Conservation (phyloP, 2,113 vertebrate genomes). For the Heterotis niloticus region DNA sequence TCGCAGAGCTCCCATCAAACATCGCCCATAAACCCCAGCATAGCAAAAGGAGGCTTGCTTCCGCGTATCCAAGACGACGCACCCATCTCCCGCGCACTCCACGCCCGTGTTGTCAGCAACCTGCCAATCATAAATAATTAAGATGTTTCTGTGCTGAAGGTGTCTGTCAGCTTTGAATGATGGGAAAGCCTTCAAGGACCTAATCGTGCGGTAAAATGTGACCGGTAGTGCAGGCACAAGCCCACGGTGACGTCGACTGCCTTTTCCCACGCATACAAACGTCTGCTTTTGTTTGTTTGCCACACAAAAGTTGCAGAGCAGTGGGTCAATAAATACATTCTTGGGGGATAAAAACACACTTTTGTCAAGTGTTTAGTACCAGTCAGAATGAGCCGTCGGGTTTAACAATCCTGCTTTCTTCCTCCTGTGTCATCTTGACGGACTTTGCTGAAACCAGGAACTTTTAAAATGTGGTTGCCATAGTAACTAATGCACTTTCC, state of each 20-base stretch:
- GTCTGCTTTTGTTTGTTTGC: too few relatives aligned
- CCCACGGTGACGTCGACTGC: too few relatives aligned
- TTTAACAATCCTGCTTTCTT: too few relatives aligned
- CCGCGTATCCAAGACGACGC: background rate
- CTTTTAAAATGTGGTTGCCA: background rate
- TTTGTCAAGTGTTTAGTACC: background rate
- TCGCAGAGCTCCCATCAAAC: background rate
- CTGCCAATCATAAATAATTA: background rate
- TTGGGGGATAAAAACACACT: background rate
- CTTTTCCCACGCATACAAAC: background rate
- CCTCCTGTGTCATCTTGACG: too few relatives aligned
- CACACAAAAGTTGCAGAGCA: too few relatives aligned
- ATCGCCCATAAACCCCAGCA: background rate
- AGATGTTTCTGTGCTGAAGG: background rate
- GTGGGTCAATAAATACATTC: background rate
- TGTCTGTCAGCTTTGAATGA: constrained; percentile 6
- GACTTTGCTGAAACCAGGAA: too few relatives aligned
- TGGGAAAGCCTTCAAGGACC: background rate
- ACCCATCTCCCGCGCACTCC: background rate
- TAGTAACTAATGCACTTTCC: background rate
- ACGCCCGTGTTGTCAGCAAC: background rate
- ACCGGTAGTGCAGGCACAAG: background rate
- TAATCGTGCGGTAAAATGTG: background rate
- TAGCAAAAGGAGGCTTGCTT: background rate
- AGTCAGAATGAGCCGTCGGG: background rate